Evolutionary conservation across 2,888 invertebrate genomes (phyloP).

Genomic region (Tetramorium bicarinatum): DNA sequence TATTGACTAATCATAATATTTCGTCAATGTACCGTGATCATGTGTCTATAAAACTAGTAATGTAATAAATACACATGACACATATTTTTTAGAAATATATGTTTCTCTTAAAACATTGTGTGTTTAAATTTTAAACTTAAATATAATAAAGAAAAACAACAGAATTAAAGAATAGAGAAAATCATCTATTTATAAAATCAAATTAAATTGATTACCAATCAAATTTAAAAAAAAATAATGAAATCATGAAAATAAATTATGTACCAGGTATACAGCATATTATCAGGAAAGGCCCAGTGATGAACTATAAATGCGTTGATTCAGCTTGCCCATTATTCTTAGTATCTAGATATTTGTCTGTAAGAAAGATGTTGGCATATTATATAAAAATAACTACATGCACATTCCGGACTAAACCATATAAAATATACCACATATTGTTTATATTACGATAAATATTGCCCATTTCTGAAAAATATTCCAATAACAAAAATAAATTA

Average conservation of each 20-base stretch:
- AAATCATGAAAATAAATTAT: constrained; percentile 84
- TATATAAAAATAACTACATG: constrained; percentile 71
- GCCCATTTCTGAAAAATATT: constrained; percentile 38
- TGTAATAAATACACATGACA: background rate
- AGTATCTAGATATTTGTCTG: constrained; percentile 85
- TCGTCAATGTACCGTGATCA: background rate
- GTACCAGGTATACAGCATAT: constrained; percentile 84
- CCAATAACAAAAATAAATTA: background rate
- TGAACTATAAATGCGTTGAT: constrained; percentile 86
- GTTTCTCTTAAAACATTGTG: background rate
- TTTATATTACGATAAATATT: constrained; percentile 29
- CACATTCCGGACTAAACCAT: constrained; percentile 63
- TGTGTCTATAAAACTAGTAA: background rate
- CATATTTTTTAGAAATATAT: constrained; percentile 8
- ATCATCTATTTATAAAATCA: background rate
- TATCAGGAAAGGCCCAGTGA: constrained; percentile 84
- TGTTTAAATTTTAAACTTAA: background rate
- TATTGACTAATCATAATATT: constrained; percentile 8
- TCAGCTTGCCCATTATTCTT: constrained; percentile 86
- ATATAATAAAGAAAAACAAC: background rate
- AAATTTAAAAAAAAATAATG: constrained; percentile 72
- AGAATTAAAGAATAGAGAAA: background rate
- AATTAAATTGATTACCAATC: constrained; percentile 81
- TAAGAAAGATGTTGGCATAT: constrained; percentile 83
- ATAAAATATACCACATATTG: constrained; percentile 34